Evolutionary conservation across 2,888 invertebrate species (phyloP).

Genomic region (Epicampocera succincta): DNA sequence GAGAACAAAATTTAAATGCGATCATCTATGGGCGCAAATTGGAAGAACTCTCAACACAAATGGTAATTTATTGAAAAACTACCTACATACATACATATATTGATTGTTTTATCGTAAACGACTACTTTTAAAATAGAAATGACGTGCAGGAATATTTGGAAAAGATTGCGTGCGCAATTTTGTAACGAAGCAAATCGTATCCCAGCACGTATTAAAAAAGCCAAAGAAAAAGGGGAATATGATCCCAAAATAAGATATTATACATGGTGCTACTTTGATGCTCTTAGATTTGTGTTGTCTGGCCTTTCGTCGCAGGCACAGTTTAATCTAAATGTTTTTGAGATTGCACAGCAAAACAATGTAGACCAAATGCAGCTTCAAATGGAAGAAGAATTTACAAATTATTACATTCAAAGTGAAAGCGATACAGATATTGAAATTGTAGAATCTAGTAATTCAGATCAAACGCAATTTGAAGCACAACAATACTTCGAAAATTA

Average conservation of each 20-base stretch:
- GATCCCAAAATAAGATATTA: conserved; percentile 24
- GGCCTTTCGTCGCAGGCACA: too few relatives aligned
- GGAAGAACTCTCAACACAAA: background rate
- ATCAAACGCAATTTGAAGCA: too few relatives aligned
- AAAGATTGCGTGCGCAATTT: conserved; percentile 74
- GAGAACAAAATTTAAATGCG: background rate
- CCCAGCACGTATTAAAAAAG: conserved; percentile 66
- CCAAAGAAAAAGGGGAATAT: conserved; percentile 53
- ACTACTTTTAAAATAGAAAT: conserved; percentile 61
- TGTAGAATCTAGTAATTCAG: too few relatives aligned
- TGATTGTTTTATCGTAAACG: background rate
- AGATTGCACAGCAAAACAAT: too few relatives aligned
- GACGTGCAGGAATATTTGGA: conserved; percentile 73
- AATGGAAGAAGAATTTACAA: too few relatives aligned
- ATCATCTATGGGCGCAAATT: conserved; percentile 1
- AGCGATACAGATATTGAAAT: too few relatives aligned
- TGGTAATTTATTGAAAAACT: conserved; percentile 10
- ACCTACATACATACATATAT: background rate
- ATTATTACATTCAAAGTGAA: too few relatives aligned
- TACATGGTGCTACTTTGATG: too few relatives aligned
- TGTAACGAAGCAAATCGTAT: conserved; percentile 69
- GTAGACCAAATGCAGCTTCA: too few relatives aligned
- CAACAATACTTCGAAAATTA: too few relatives aligned
- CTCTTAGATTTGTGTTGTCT: too few relatives aligned
- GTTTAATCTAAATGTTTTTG: too few relatives aligned